Evolutionary conservation across 2,888 invertebrate species (phyloP), one percentile per base, ranked within the genome.

Genomic region (Parascotia fuliginaria): DNA sequence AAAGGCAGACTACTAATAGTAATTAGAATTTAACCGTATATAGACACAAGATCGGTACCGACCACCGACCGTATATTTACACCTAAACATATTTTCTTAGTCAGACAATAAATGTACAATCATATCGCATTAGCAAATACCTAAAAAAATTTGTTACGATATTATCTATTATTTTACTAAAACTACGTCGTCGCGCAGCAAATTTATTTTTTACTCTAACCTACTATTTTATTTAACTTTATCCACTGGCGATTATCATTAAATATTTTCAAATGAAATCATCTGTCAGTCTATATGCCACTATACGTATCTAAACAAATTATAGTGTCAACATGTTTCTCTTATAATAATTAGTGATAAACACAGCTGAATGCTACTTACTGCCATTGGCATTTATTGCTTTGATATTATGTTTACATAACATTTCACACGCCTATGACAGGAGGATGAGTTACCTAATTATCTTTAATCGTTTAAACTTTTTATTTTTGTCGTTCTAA

Each of bases 381-480:
- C n/a, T 31, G 24, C 1, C 24, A 24, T 7, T 24, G 3, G 3
- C 4, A 6, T 24, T 43, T 32, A 19, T 41, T 51, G 42, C 51
- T 58, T 53, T 40, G 16, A 53, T 45, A 11, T 0, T 29, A 31
- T 53, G 41, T 58, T 51, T 54, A 46, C 22, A 47, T 42, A 48
- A 46, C 19, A 31, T 49, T 48, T 54, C 42, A 43, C 28, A 27
- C 22, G 34, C 6, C 9, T 19, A 16, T 39, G 11, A 29, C 34
- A 38, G 42, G 11, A 40, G 16, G 12, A 9, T 40, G 12, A 27
- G 14, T 34, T 3, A 19, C 19, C n/a, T n/a, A 7, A 7, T 24
- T 27, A 9, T n/a, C n/a, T n/a, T n/a, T 13, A 7, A 9, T 16
- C 28, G 15, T 9, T 34, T 11, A 0, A 42, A 15, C 7, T 11